These are phyloP conservation scores for Solenodon paradoxus DNA, from an alignment of 2,113 vertebrate genomes.

Conservation along the genomic window DNA sequence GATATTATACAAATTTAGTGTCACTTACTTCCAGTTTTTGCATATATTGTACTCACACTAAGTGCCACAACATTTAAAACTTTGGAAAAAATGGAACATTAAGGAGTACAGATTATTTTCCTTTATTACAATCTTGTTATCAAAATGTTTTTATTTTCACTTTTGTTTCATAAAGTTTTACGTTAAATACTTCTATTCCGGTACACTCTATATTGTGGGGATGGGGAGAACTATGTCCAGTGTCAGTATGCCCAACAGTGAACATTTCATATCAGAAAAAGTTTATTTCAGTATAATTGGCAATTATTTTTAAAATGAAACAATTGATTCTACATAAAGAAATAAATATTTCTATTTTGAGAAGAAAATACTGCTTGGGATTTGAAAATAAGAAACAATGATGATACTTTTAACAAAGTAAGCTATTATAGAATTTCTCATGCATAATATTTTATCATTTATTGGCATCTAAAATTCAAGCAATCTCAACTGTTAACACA, in stretches of 20 bases:
- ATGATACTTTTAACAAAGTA: neutral
- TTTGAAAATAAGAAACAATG: constrained; percentile 2
- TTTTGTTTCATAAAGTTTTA: neutral
- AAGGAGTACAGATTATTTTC: neutral
- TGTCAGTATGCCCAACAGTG: constrained; percentile 14
- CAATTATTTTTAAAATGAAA: constrained; percentile 19
- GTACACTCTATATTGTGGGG: neutral
- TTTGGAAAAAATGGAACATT: neutral
- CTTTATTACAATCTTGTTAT: neutral
- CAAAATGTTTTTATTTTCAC: neutral
- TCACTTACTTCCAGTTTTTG: constrained; percentile 35
- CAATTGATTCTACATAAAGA: neutral
- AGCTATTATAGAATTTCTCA: neutral
- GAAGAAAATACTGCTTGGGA: neutral
- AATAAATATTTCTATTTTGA: neutral
- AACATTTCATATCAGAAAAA: neutral
- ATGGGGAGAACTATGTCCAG: neutral
- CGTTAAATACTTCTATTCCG: neutral
- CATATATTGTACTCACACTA: neutral
- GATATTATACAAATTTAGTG: constrained; percentile 59
- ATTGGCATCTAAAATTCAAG: constrained; percentile 1
- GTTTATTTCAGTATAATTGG: constrained; percentile 27
- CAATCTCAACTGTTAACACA: neutral
- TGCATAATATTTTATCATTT: neutral
- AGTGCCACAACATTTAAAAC: neutral